phyloP scores from a whole-genome alignment of 1,140 invertebrate genomes.

The Drosophila insularis region DNA sequence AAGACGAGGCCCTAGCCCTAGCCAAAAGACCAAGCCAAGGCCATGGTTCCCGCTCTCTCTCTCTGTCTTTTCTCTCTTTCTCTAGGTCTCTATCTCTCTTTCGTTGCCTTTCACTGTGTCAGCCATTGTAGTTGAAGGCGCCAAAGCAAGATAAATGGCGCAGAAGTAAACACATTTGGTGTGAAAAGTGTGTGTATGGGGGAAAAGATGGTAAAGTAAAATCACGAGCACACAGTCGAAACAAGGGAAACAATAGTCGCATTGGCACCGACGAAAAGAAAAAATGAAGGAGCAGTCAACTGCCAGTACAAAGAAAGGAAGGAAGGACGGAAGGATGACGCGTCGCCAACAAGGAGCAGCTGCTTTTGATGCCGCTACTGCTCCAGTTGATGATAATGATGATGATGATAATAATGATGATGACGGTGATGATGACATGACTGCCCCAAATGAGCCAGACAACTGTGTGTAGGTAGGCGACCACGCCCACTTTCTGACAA shows the following conservation, averaged over 20 bases:
- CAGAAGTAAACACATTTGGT: constrained; percentile 76
- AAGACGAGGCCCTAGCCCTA: constrained; percentile 4
- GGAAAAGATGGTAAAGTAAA: constrained; percentile 44
- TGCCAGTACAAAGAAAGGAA: constrained; percentile 7
- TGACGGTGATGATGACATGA: constrained; percentile 19
- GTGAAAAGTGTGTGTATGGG: constrained; percentile 54
- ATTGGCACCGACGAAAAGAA: constrained; percentile 44
- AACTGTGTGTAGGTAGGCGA: constrained; percentile 2
- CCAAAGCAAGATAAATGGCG: constrained; percentile 77
- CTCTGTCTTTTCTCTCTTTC: constrained; percentile 8
- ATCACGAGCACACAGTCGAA: constrained; percentile 47
- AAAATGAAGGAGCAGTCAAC: neutral
- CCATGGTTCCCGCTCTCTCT: neutral
- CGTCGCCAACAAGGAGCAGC: constrained; percentile 15
- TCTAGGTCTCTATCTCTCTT: constrained; percentile 3
- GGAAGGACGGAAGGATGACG: neutral
- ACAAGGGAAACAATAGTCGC: constrained; percentile 55
- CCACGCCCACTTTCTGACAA: constrained; percentile 47
- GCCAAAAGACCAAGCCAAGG: constrained; percentile 12
- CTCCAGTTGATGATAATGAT: constrained; percentile 38
- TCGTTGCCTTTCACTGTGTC: neutral
- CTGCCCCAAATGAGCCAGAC: constrained; percentile 51
- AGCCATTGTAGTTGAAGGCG: constrained; percentile 65
- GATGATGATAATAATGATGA: constrained; percentile 25
- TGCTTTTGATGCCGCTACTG: neutral